Evolutionary conservation across 64 coral and sea anemone species (phyloP), one percentile per base, ranked within the genome.

Genomic region (Hydrozoanthus tunicans): DNA sequence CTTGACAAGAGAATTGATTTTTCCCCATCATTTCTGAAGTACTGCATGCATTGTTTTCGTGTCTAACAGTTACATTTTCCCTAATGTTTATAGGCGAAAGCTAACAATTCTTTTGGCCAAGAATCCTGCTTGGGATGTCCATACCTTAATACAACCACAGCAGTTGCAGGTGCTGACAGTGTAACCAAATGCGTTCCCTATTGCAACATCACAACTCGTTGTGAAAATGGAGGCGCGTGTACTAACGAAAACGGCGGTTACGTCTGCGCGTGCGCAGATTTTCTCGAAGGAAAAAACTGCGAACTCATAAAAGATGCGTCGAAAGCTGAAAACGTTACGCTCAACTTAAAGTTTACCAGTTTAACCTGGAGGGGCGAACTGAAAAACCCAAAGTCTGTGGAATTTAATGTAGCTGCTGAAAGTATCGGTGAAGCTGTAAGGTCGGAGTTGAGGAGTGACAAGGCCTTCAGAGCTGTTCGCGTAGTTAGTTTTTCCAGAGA

Each of bases 201-300:
- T 51, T 88, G 84, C 59, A 13, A 90, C 75, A 60, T 81, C 76
- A 79, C 24, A 1, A 90, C 65, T 51, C 92, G 84, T 27, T 93
- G 92, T 77, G 25, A 89, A 73, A 89, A 93, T 62, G 92, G 92
- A 14, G 92, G 62, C 52, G 67, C 58, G 78, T 93, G 92, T 58
- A 25, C 20, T 6, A 90, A 93, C 77, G 59, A 81, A 89, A 51
- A 90, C 52, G 58, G 57, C 17, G 86, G 64, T 13, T 93, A 90
- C 56, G 77, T 23, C 13, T 93, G 92, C 64, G 51, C 58, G 65
- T 93, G 92, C 64, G 15, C 86, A n/a, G 53, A 61, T 27, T 26
- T 53, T 60, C 78, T 93, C 12, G 74, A 51, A 9, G 92, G 92
- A 14, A 75, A 59, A 24, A 64, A 90, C 64, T 93, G 92, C 66